phyloP scores from a whole-genome alignment of 2,888 invertebrate species.

The Pinctada fucata region DNA sequence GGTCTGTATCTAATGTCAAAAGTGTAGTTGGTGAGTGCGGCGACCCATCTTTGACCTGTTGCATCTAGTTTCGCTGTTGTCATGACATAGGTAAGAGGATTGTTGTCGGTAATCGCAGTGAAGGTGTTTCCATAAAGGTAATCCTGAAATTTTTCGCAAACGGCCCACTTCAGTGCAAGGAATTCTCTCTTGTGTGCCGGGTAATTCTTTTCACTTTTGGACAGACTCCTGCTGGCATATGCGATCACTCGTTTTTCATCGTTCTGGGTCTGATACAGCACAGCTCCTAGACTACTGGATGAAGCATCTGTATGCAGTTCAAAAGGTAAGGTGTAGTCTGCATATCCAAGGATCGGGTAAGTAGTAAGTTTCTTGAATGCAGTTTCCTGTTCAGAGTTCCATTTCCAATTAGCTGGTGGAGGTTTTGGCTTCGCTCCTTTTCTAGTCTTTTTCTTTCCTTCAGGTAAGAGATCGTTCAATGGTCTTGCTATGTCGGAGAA shows the following conservation, averaged over 20 bases:
- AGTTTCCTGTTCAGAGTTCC: not conserved
- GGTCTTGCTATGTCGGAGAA: not conserved
- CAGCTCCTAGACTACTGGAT: slow-evolving; percentile 1
- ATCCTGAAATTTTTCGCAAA: not conserved
- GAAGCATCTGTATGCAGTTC: not conserved
- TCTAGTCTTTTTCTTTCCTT: not conserved
- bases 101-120: not conserved
- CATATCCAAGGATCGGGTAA: not conserved
- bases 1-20: not conserved
- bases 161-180: not conserved
- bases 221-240: not conserved
- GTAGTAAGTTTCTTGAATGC: not conserved
- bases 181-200: not conserved
- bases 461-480: not conserved
- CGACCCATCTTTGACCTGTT: not conserved
- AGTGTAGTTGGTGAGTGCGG: not conserved
- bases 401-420: not conserved
- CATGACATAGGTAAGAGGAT: not conserved
- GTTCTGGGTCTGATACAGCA: not conserved
- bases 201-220: not conserved
- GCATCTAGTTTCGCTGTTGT: not conserved
- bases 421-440: not conserved
- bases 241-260: not conserved
- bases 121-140: not conserved
- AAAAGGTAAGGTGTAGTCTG: not conserved